Base-by-base conservation (phyloP, 1,140 invertebrate species). In the Brachystomella parvula region DNA sequence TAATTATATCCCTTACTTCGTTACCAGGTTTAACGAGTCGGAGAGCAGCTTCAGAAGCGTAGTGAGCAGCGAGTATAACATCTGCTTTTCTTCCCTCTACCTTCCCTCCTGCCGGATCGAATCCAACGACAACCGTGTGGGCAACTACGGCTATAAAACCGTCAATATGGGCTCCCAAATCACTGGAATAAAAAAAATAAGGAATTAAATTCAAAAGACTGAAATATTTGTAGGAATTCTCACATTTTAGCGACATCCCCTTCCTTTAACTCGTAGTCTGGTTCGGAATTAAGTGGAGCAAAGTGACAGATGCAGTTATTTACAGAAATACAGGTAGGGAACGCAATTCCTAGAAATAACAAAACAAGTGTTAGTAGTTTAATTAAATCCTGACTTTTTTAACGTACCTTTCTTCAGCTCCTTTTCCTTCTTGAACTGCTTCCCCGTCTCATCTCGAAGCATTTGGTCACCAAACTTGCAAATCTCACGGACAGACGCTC, bases 271-370 rank as follows among this genome's bases (percentile, higher is more conserved):
- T 85, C 82, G 69, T 90, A 86, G 79, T 96, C 92, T 53, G 87
- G 81, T 81, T 99, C 96, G 80, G 88, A 94, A 69, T 87, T 87
- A 60, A 97, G 85, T 21, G 97, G 97, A 53, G 95, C 98, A 78
- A 90, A 99, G 77, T 99, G 96, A 78, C 96, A 98, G 77, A 99
- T 96, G 81, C 94, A 97, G 79, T 99, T 98, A 79, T 99, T 98
- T 12, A 98, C 89, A 28, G 96, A 98, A 66, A 99, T 85, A 82
- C 96, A 99, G 35, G 95, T 98, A 44, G 97, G 97, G 79, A 99
- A 99, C 44, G 96, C 96, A 76, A 99, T 96, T 69, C 84, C 83
- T 84, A 73, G 72, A 78, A 74, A 39, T 62, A 39, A 60, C 30
- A 30, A 60, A 31, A 6, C 17, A 60, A 31, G 9, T 57, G 26